These are phyloP conservation scores for Poeciliopsis paucimaculata DNA, from an alignment of 2,797 vertebrate genomes.

Conservation along the genomic window DNA sequence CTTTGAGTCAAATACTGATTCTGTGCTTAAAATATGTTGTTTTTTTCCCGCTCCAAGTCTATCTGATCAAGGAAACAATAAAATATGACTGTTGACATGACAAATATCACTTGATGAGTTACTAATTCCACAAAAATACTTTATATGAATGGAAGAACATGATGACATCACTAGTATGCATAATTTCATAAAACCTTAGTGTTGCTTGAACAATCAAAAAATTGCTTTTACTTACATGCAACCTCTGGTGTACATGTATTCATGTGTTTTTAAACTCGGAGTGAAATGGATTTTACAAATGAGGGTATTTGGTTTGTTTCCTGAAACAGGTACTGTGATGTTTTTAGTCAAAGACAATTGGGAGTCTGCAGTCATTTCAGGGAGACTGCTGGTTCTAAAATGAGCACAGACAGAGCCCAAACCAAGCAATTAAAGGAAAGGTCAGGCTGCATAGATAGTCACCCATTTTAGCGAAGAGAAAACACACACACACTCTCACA, in stretches of 20 bases:
- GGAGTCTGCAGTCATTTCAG: slow-evolving; percentile 72
- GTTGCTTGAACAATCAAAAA: slow-evolving; percentile 36
- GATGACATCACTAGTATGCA: background rate
- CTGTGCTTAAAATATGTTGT: background rate
- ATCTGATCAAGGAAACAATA: background rate
- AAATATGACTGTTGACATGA: slow-evolving; percentile 4
- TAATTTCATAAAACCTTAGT: slow-evolving; percentile 36
- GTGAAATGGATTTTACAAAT: slow-evolving; percentile 30
- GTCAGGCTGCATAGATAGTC: slow-evolving; percentile 75
- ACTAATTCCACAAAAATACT: background rate
- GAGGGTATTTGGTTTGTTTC: slow-evolving; percentile 46
- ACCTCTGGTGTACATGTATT: slow-evolving; percentile 14
- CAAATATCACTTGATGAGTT: background rate
- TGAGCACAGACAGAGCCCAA: slow-evolving; percentile 69
- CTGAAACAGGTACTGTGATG: slow-evolving; percentile 55
- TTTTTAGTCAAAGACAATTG: slow-evolving; percentile 69
- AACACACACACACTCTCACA: slow-evolving; percentile 13
- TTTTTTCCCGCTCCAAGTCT: background rate
- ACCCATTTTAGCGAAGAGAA: slow-evolving; percentile 57
- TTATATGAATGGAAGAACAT: background rate
- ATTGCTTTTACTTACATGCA: slow-evolving; percentile 28
- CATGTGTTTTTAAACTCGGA: slow-evolving; percentile 16
- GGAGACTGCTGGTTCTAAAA: slow-evolving; percentile 58
- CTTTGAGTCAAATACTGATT: background rate
- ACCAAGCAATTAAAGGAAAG: slow-evolving; percentile 79